phyloP scores from a whole-genome alignment of 1,140 invertebrate genomes.

The Aporrectodea caliginosa region DNA sequence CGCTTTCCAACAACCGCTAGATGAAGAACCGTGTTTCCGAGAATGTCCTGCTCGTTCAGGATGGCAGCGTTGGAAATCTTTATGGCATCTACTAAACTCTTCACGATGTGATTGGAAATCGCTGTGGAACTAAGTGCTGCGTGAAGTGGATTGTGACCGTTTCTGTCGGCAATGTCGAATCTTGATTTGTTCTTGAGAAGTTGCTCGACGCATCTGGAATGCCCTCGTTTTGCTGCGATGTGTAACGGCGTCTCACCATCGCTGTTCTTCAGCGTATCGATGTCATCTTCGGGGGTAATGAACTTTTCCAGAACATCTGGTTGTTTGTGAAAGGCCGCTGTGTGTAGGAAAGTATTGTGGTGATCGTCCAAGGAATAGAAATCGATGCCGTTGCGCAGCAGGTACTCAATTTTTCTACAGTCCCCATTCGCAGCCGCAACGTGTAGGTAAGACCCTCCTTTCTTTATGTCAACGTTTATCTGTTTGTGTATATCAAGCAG shows the following conservation, averaged over 20 bases:
- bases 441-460: conserved; percentile 34
- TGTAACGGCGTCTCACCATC: conserved; percentile 51
- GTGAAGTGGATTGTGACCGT: conserved; percentile 19
- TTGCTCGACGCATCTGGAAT: conserved; percentile 39
- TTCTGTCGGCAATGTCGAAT: conserved; percentile 33
- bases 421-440: conserved; percentile 40
- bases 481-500: conserved; percentile 30
- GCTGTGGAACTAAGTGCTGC: conserved; percentile 8
- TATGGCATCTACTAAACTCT: conserved; percentile 15
- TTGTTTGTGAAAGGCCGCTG: conserved; percentile 60
- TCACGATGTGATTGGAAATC: conserved; percentile 6
- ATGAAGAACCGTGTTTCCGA: conserved; percentile 46
- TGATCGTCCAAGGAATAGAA: conserved; percentile 54
- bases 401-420: conserved; percentile 38
- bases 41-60: conserved; percentile 42
- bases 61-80: conserved; percentile 22
- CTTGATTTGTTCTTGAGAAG: conserved; percentile 44
- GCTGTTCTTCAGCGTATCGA: conserved; percentile 41
- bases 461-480: not conserved
- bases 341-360: conserved; percentile 57
- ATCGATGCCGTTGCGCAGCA: conserved; percentile 42
- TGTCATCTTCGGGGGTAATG: conserved; percentile 41
- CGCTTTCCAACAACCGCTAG: conserved; percentile 42
- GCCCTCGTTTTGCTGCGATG: conserved; percentile 48
- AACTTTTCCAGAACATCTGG: conserved; percentile 56